These are phyloP conservation scores for Drosophila parabipectinata DNA, from an alignment of 1,140 invertebrate genomes.

Conservation along the genomic window DNA sequence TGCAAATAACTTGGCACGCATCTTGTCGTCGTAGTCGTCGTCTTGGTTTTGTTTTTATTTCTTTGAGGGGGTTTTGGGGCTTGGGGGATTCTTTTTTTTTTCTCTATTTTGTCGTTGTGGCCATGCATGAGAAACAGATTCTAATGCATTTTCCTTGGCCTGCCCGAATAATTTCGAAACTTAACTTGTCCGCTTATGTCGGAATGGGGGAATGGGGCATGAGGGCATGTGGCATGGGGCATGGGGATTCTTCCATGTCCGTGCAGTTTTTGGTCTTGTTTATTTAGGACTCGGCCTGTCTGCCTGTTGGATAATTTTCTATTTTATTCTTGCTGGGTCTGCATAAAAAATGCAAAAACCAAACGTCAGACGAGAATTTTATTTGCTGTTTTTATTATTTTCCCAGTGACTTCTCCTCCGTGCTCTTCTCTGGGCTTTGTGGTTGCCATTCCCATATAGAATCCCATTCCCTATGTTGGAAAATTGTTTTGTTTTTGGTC, in stretches of 20 bases:
- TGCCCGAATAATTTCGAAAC: constrained; percentile 60
- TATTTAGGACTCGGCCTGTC: constrained; percentile 66
- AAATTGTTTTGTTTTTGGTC: constrained; percentile 45
- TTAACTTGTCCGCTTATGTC: constrained; percentile 56
- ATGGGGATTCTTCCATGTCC: constrained; percentile 28
- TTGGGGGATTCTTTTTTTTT: constrained; percentile 2
- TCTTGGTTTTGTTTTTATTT: constrained; percentile 40
- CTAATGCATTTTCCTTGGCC: constrained; percentile 74
- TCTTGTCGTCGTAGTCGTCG: constrained; percentile 43
- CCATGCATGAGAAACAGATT: constrained; percentile 75
- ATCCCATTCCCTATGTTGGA: constrained; percentile 23
- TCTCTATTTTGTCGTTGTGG: constrained; percentile 51
- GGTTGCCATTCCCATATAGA: not conserved
- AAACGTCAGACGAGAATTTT: constrained; percentile 53
- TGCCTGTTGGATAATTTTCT: constrained; percentile 62
- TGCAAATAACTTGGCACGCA: constrained; percentile 81
- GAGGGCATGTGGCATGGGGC: not conserved
- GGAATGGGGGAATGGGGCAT: constrained; percentile 6
- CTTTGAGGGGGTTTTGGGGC: not conserved
- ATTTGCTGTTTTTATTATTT: constrained; percentile 55
- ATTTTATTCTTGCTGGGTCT: constrained; percentile 52
- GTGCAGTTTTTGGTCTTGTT: constrained; percentile 78
- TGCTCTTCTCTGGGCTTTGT: not conserved
- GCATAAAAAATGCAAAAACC: constrained; percentile 74
- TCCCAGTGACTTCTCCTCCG: constrained; percentile 22